Conservation (phyloP, 1,140 invertebrate species). For the Drosophila rhopaloa region DNA sequence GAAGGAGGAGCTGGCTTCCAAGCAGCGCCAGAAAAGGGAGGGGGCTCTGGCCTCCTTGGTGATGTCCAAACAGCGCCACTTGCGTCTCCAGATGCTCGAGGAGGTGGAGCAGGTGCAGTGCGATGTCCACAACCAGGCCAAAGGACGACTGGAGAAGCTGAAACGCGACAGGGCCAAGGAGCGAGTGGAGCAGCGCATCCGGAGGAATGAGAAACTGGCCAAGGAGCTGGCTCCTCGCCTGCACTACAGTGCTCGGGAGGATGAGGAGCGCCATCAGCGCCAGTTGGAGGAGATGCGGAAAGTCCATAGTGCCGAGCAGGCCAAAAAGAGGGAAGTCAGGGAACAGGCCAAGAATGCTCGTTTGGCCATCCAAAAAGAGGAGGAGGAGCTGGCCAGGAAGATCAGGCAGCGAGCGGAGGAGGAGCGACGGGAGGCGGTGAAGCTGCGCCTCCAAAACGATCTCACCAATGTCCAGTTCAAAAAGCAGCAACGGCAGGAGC, state of each 20-base stretch:
- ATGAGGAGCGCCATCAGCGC: slow-evolving; percentile 45
- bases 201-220: slow-evolving; percentile 54
- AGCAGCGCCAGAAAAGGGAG: slow-evolving; percentile 45
- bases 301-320: slow-evolving; percentile 70
- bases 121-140: slow-evolving; percentile 68
- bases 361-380: slow-evolving; percentile 47
- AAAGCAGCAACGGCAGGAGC: slow-evolving; percentile 53
- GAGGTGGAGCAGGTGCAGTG: slow-evolving; percentile 67
- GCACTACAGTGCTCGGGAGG: slow-evolving; percentile 65
- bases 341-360: slow-evolving; percentile 49
- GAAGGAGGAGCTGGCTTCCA: slow-evolving; percentile 23
- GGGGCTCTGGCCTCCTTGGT: slow-evolving; percentile 71
- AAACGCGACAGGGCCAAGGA: slow-evolving; percentile 44
- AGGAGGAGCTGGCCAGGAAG: slow-evolving; percentile 50
- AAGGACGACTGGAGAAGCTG: slow-evolving; percentile 54
- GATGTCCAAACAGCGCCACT: slow-evolving; percentile 61
- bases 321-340: slow-evolving; percentile 25
- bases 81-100: slow-evolving; percentile 63
- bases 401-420: slow-evolving; percentile 21
- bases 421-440: slow-evolving; percentile 33
- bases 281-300: slow-evolving; percentile 66
- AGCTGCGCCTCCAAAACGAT: slow-evolving; percentile 54
- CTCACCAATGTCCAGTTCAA: slow-evolving; percentile 58
- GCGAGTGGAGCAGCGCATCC: slow-evolving; percentile 49
- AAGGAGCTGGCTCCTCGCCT: slow-evolving; percentile 53